Percentiles rank a stretch among this genome's conserved stretches.
phyloP scores from a whole-genome alignment of 2,113 vertebrate genomes.

The Hyaena hyaena region DNA sequence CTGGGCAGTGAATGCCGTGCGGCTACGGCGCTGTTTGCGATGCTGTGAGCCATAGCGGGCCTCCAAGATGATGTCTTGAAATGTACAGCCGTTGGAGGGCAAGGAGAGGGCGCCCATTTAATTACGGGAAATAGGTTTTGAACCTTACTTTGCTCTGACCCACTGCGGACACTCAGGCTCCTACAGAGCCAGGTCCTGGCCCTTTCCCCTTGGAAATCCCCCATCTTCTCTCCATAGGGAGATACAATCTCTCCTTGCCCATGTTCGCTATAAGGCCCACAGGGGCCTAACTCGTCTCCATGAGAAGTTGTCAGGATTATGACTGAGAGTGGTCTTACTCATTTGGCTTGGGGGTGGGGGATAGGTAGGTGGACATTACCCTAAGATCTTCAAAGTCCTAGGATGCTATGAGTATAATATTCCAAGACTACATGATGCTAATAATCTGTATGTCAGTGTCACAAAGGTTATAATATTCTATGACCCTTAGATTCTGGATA shows the following conservation, averaged over 20 bases:
- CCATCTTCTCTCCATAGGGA: background rate
- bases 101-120: constrained; percentile 93
- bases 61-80: constrained; percentile 99
- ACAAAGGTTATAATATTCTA: background rate
- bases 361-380: background rate
- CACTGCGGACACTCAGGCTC: background rate
- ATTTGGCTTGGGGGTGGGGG: background rate
- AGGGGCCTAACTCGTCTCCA: background rate
- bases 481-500: background rate
- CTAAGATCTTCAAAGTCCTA: background rate
- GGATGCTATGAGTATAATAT: background rate
- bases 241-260: background rate
- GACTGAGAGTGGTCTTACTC: background rate
- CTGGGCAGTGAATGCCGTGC: constrained; percentile 98
- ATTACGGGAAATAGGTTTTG: constrained; percentile 88
- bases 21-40: constrained; percentile 97
- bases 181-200: background rate
- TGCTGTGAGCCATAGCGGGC: constrained; percentile 99
- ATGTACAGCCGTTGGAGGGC: constrained; percentile 97
- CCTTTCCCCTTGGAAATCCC: background rate
- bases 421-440: background rate
- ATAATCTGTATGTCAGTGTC: background rate
- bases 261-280: background rate
- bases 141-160: constrained; percentile 31
- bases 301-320: background rate